Base-by-base conservation (phyloP, 1,140 invertebrate species). In the Rhyacophila brunnea region DNA sequence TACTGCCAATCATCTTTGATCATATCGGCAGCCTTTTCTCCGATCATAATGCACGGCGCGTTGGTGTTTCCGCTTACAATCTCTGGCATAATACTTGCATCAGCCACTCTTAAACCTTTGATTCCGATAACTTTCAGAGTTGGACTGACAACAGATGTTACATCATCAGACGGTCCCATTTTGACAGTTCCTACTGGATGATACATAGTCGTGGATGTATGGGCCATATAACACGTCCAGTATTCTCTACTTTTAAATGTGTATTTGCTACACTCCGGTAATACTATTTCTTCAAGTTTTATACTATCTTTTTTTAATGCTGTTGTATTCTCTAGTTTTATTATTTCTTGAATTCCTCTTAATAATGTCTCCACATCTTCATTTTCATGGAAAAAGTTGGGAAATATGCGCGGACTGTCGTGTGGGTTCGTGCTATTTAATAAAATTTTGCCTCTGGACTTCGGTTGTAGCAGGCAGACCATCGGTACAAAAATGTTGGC, bases 81-180 rank as follows among this genome's bases (percentile, higher is more conserved):
- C 2, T 72, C 75, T 0, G 91, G 91, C 87, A 93, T 92, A 7
- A 93, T 83, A 58, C 87, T 90, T 15, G 87, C 89, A 75, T 93
- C 90, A 1, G 86, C 81, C 0, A 93, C 88, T 58, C 91, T 79
- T 7, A 93, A 65, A n/a, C 83, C 81, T 15, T 72, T 67, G 1
- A 89, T 73, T 0, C 87, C 85, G 66, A 84, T 78, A 1, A 92
- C 87, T 28, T 80, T 75, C 0, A 95, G 74, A 23, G 84, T 68
- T 0, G 83, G 73, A 70, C 91, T 85, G 0, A 89, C 83, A 1
- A 90, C 86, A 34, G 89, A 77, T 15, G 74, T 70, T 43, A 74
- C 59, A 73, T 91, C 88, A 11, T 57, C 67, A 5, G 67, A 66
- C 0, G 83, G 80, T 3, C 89, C 90, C 91, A 93, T 93, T 73